phyloP scores from a whole-genome alignment of 2,797 vertebrate genomes.

The Glyptemys insculpta region DNA sequence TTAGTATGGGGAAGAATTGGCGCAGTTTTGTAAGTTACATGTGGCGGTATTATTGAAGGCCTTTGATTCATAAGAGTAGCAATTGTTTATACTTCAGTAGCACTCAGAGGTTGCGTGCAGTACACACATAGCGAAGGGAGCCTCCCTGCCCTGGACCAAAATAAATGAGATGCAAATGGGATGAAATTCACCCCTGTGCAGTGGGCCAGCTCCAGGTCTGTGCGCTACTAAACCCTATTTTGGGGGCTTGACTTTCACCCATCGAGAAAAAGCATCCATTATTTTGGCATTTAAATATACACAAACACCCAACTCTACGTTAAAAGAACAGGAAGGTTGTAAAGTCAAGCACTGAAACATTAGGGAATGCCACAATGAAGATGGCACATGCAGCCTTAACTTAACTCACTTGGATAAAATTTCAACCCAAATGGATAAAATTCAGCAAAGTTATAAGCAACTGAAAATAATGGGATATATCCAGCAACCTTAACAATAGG shows the following conservation, averaged over 20 bases:
- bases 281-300: accelerated
- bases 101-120: background rate
- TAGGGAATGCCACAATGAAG: background rate
- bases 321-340: background rate
- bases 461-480: background rate
- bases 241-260: background rate
- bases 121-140: background rate
- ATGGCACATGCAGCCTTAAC: background rate
- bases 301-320: accelerated
- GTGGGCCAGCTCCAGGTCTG: background rate
- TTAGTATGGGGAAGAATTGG: background rate
- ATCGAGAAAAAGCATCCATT: background rate
- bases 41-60: background rate
- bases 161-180: background rate
- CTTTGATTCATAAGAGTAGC: background rate
- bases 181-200: background rate
- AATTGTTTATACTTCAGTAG: background rate
- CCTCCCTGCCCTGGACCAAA: background rate
- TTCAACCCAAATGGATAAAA: background rate
- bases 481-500: background rate
- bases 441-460: background rate
- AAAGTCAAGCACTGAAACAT: accelerated
- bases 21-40: background rate
- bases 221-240: background rate
- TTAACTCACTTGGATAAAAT: background rate